A percentile compares a stretch with the other conserved stretches of the same genome.
Conservation (phyloP, 2,797 vertebrate genomes). For the Gobio occitaniae region DNA sequence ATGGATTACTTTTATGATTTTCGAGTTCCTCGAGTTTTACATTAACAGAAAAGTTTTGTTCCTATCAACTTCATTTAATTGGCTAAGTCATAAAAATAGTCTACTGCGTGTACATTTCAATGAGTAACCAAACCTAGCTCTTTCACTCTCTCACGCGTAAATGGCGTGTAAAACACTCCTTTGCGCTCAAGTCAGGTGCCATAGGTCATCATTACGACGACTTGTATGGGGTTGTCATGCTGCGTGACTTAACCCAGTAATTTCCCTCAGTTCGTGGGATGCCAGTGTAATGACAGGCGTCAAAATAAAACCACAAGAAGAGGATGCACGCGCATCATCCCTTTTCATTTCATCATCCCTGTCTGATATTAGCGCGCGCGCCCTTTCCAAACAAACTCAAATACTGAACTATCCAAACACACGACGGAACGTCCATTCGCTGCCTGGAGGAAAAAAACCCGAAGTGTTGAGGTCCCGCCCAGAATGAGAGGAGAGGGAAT, state of each 20-base stretch:
- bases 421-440: not conserved
- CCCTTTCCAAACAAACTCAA: conserved; percentile 12
- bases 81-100: not conserved
- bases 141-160: not conserved
- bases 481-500: conserved; percentile 4
- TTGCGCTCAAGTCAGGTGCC: not conserved
- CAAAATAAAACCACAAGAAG: not conserved
- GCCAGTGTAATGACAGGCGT: conserved; percentile 30
- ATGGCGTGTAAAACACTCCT: not conserved
- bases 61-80: not conserved
- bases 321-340: conserved; percentile 28
- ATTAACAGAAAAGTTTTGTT: not conserved
- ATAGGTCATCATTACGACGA: conserved; percentile 25
- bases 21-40: not conserved
- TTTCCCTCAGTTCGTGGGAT: conserved; percentile 17
- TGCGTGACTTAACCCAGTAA: conserved; percentile 43
- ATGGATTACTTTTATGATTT: not conserved
- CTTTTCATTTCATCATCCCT: not conserved
- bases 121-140: not conserved
- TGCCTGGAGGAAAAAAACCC: not conserved
- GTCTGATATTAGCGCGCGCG: conserved; percentile 29
- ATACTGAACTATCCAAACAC: not conserved
- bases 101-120: too few species aligned
- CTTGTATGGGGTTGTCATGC: conserved; percentile 9
- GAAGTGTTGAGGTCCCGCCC: conserved; percentile 10